Conservation (phyloP, 2,888 invertebrate genomes). For the Uloborus plumipes region DNA sequence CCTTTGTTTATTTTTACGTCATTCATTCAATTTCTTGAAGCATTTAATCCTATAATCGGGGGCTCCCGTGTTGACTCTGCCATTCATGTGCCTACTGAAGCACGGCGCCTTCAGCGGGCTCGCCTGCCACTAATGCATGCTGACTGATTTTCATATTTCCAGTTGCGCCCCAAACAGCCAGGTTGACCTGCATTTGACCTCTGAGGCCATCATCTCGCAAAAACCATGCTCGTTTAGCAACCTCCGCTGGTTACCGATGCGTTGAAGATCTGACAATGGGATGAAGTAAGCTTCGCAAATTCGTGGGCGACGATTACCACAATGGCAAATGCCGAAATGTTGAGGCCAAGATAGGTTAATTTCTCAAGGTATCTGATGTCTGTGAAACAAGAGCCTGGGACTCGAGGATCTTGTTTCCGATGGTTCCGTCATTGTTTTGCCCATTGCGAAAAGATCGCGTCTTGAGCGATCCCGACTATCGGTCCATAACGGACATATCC, state of each 20-base stretch:
- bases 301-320: slow-evolving; percentile 12
- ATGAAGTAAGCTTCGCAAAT: slow-evolving; percentile 13
- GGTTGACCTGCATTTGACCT: slow-evolving; percentile 8
- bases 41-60: not conserved
- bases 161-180: not conserved
- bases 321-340: slow-evolving; percentile 1
- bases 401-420: too few species aligned
- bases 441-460: too few species aligned
- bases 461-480: too few species aligned
- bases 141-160: not conserved
- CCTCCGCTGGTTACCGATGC: slow-evolving; percentile 28
- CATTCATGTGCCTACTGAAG: not conserved
- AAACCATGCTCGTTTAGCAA: slow-evolving; percentile 2
- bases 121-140: too few species aligned
- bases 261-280: slow-evolving; percentile 26
- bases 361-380: not conserved
- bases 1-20: not conserved
- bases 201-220: slow-evolving; percentile 1
- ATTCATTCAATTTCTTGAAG: not conserved
- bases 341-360: slow-evolving; percentile 1
- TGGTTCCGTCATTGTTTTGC: too few species aligned
- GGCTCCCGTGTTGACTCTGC: not conserved
- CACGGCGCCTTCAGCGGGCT: not conserved
- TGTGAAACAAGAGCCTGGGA: too few species aligned
- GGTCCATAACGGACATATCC: too few species aligned